Base-by-base conservation (phyloP, 2,888 invertebrate genomes). In the Rhingia rostrata region DNA sequence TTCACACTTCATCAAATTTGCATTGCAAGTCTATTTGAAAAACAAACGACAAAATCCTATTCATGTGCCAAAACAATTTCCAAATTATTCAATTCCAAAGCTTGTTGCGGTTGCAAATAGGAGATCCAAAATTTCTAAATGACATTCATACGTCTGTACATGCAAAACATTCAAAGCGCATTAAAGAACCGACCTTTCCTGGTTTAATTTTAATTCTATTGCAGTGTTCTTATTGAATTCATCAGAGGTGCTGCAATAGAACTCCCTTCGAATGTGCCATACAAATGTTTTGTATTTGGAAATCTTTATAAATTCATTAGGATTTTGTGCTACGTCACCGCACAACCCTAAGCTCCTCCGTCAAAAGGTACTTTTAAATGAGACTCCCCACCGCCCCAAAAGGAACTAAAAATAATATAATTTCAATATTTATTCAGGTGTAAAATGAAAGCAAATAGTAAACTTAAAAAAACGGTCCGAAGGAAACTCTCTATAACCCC, bases 391-490 rank as follows among this genome's bases (percentile, higher is more conserved):
- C n/a, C n/a, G n/a, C 22, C 43, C 41, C 12, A 45, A 61, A 83
- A 49, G 35, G 33, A 69, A 30, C 43, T 64, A 61, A 66, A 83
- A 74, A 74, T 80, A 75, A 84, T 79, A 75, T 75, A 81, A 85
- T 81, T 85, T 81, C 81, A 77, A 85, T 85, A 85, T 85, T 85
- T 85, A 77, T 85, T 85, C 85, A 81, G 67, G 75, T 77, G 85
- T 81, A 72, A 85, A 85, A 56, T 58, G 66, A 63, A 80, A 47
- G 75, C 74, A 85, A 81, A 81, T 81, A 66, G 72, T 61, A 61
- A 75, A 83, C 39, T 51, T 39, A 33, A 35, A 82, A 64, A 67
- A 72, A 64, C 39, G 37, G 64, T 64, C 75, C 56, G 56, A 79
- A 60, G 45, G 60, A 61, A 56, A 49, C 49, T 49, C 22, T 51